A percentile compares a stretch with the other conserved stretches of the same genome.
Evolutionary conservation across 2,888 invertebrate species (phyloP).

Genomic region (Crioceris asparagi): DNA sequence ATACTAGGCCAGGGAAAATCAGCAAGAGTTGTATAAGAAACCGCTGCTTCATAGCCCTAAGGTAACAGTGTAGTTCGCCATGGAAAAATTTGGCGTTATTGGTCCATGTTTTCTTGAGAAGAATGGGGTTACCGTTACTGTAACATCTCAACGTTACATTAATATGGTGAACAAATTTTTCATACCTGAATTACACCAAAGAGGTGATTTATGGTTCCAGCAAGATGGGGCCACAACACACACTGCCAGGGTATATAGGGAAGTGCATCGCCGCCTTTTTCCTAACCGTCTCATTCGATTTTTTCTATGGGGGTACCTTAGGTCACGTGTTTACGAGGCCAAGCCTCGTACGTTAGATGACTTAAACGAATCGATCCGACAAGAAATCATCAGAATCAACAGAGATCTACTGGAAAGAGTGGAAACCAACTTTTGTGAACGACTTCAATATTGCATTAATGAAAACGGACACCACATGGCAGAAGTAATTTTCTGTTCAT

Average conservation of each 20-base stretch:
- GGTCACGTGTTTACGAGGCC: conserved; percentile 6
- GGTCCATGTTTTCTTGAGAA: conserved; percentile 7
- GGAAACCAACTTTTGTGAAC: conserved; percentile 8
- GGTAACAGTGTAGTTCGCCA: background rate
- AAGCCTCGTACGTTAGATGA: conserved; percentile 6
- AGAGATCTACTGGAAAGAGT: conserved; percentile 9
- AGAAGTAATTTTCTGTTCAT: conserved; percentile 6
- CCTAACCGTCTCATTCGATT: conserved; percentile 5
- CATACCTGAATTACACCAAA: conserved; percentile 8
- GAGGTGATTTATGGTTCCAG: conserved; percentile 5
- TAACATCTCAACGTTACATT: conserved; percentile 8
- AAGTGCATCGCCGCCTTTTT: conserved; percentile 4
- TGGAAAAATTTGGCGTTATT: background rate
- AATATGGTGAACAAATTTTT: conserved; percentile 6
- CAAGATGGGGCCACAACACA: conserved; percentile 1
- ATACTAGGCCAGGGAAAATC: background rate
- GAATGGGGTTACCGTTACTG: conserved; percentile 8
- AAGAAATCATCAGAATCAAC: conserved; percentile 8
- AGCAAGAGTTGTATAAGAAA: background rate
- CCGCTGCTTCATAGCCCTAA: background rate
- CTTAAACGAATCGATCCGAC: conserved; percentile 8
- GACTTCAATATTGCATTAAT: conserved; percentile 9
- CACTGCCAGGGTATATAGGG: conserved; percentile 1
- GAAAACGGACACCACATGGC: conserved; percentile 8
- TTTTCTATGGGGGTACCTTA: conserved; percentile 7